A percentile compares a stretch with the other conserved stretches of the same genome.
Conservation (phyloP, 2,113 vertebrate species). For the Lutjanus erythropterus region DNA sequence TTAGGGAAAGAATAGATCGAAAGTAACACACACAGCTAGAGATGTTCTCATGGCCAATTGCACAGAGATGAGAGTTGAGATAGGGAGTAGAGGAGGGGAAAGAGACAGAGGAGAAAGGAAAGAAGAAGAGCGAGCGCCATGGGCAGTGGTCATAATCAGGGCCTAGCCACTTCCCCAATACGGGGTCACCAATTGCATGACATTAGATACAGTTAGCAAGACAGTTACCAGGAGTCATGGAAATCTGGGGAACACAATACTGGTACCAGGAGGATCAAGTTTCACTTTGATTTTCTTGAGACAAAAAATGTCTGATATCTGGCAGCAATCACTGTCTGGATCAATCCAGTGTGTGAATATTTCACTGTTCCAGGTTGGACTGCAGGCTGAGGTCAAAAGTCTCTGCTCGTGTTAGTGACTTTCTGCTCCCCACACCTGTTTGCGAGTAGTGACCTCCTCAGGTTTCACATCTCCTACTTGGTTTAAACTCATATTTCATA, state of each 20-base stretch:
- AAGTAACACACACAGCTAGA: conserved; percentile 67
- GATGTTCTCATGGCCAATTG: conserved; percentile 73
- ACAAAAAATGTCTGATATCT: conserved; percentile 17
- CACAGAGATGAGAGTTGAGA: conserved; percentile 55
- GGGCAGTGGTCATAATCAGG: conserved; percentile 78
- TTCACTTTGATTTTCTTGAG: conserved; percentile 6
- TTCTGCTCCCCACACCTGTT: conserved; percentile 18
- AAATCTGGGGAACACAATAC: conserved; percentile 69
- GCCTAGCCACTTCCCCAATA: conserved; percentile 76
- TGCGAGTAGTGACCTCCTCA: conserved; percentile 70
- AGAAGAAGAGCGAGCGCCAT: conserved; percentile 63
- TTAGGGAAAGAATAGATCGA: conserved; percentile 62
- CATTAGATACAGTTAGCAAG: conserved; percentile 80
- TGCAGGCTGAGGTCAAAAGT: conserved; percentile 12
- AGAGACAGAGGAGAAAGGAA: conserved; percentile 15
- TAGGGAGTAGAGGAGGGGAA: conserved; percentile 7
- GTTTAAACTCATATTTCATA: conserved; percentile 90
- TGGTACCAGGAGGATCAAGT: conserved; percentile 22
- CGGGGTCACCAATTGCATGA: conserved; percentile 78
- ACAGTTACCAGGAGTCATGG: conserved; percentile 74
- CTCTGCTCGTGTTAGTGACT: background rate
- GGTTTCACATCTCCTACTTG: conserved; percentile 89
- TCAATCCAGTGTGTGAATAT: conserved; percentile 4
- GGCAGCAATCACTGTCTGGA: conserved; percentile 19
- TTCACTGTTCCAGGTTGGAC: conserved; percentile 2